Percentiles rank a stretch among this genome's conserved stretches.
These are phyloP conservation scores for Agrochola circellaris DNA, from an alignment of 2,888 invertebrate genomes.

Conservation along the genomic window DNA sequence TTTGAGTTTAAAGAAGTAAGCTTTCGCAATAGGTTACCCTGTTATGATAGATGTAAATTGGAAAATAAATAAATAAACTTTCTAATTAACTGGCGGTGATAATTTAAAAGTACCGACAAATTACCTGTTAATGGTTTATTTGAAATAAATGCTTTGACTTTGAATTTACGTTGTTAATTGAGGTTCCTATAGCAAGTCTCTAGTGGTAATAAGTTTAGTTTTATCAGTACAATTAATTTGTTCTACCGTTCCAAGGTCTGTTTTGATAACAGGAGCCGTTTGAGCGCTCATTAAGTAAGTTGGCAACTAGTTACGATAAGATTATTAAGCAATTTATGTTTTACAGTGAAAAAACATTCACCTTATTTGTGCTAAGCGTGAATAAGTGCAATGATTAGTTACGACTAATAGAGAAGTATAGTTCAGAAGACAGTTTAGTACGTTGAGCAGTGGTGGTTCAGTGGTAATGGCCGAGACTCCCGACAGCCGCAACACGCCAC, in stretches of 20 bases:
- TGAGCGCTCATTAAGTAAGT: slow-evolving; percentile 31
- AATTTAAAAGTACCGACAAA: not conserved
- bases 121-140: not conserved
- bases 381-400: not conserved
- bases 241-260: slow-evolving; percentile 25
- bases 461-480: too few species aligned
- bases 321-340: slow-evolving; percentile 24
- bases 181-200: not conserved
- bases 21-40: too few species aligned
- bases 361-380: not conserved
- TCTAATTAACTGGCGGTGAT: too few species aligned
- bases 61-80: too few species aligned
- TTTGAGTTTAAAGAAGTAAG: too few species aligned
- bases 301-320: slow-evolving; percentile 29
- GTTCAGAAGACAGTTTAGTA: too few species aligned
- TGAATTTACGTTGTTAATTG: not conserved
- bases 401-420: not conserved
- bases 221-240: slow-evolving; percentile 46
- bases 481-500: too few species aligned
- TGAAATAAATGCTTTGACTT: not conserved
- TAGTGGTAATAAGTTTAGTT: not conserved
- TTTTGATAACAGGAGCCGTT: slow-evolving; percentile 40
- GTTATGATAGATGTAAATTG: too few species aligned
- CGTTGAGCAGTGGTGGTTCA: too few species aligned
- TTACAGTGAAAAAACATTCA: not conserved